Evolutionary conservation across 2,113 vertebrate genomes (phyloP).

Genomic region (Chunga burmeisteri): DNA sequence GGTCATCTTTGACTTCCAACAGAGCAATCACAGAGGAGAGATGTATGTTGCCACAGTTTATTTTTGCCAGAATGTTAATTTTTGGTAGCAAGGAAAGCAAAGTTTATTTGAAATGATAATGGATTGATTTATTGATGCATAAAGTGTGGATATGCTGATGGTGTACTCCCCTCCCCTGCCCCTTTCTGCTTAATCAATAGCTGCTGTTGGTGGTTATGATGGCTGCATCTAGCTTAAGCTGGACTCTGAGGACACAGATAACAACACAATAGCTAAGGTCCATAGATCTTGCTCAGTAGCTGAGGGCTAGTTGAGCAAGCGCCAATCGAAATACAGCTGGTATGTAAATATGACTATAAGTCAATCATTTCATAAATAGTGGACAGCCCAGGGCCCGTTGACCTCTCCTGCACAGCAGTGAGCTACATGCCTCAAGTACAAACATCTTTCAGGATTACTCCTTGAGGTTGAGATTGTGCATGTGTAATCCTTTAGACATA

Average conservation of each 20-base stretch:
- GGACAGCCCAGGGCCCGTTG: too few species aligned
- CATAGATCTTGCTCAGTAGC: background rate
- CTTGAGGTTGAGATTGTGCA: too few species aligned
- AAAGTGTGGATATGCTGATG: background rate
- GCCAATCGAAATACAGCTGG: too few species aligned
- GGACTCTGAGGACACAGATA: background rate
- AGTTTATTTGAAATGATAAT: background rate
- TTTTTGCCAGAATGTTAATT: constrained; percentile 30
- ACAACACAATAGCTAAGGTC: background rate
- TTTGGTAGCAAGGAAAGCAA: background rate
- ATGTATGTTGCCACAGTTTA: constrained; percentile 25
- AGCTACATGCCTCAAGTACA: too few species aligned
- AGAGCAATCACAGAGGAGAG: background rate
- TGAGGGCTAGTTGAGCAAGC: rapidly evolving
- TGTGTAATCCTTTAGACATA: too few species aligned
- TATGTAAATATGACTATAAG: too few species aligned
- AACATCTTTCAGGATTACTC: too few species aligned
- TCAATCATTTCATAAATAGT: too few species aligned
- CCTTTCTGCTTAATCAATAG: background rate
- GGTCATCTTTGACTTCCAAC: background rate
- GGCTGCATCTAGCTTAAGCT: background rate
- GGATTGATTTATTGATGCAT: background rate
- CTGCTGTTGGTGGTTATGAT: too few species aligned
- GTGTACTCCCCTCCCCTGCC: too few species aligned
- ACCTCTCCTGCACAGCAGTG: too few species aligned